Conservation (phyloP, 92 coral and sea anemone species). For the Porites divaricata region DNA sequence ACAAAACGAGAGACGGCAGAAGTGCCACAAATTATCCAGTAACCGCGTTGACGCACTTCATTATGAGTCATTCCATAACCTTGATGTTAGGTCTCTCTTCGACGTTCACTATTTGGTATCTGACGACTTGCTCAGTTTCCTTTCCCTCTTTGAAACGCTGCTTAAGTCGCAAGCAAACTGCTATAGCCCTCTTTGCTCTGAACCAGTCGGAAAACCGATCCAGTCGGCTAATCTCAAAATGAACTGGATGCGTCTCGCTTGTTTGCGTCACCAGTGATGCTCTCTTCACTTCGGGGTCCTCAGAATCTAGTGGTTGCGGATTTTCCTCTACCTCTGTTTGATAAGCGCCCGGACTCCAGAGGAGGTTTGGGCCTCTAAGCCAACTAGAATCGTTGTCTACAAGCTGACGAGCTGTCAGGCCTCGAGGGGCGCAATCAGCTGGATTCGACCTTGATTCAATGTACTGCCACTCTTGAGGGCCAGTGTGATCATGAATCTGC, state of each 20-base stretch:
- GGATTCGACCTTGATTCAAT: too few species aligned
- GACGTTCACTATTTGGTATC: neutral
- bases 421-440: slow-evolving; percentile 10
- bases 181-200: slow-evolving; percentile 6
- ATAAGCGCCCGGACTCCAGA: neutral
- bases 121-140: too few species aligned
- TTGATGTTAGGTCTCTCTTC: too few species aligned
- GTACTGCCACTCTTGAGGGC: too few species aligned
- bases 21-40: too few species aligned
- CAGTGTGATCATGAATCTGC: too few species aligned
- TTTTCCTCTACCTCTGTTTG: neutral
- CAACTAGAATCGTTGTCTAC: neutral
- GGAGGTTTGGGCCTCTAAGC: neutral
- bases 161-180: slow-evolving; percentile 12
- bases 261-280: neutral
- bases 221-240: slow-evolving; percentile 3
- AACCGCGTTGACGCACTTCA: too few species aligned
- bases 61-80: too few species aligned
- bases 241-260: neutral
- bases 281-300: neutral
- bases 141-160: neutral
- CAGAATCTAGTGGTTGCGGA: neutral
- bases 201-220: slow-evolving; percentile 19
- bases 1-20: too few species aligned
- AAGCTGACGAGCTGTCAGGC: slow-evolving; percentile 17